Conservation (phyloP, 2,888 invertebrate genomes). For the Lysandra bellargus region DNA sequence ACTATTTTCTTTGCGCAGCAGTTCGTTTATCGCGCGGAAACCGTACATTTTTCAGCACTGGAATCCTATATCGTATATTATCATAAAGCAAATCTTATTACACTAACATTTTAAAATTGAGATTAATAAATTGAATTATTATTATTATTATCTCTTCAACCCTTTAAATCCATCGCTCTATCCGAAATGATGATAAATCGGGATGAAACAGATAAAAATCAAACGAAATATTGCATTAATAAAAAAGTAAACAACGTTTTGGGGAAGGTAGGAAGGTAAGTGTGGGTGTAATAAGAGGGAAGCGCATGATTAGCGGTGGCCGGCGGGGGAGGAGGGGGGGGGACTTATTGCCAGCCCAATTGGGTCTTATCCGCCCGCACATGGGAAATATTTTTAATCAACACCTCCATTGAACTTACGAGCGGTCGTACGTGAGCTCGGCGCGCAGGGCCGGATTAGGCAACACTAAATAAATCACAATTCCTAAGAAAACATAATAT, state of each 20-base stretch:
- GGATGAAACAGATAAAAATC: conserved; percentile 6
- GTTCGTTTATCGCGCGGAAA: too few relatives aligned
- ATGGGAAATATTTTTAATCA: conserved; percentile 82
- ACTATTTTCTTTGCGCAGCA: too few relatives aligned
- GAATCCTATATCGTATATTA: background rate
- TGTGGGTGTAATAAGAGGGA: conserved; percentile 51
- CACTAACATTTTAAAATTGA: background rate
- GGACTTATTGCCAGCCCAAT: conserved; percentile 79
- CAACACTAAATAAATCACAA: conserved; percentile 39
- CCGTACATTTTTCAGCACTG: background rate
- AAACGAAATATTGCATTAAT: conserved; percentile 30
- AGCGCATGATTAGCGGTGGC: conserved; percentile 72
- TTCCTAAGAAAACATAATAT: background rate
- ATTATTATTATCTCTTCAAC: background rate
- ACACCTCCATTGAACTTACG: conserved; percentile 82
- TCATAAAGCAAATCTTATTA: too few relatives aligned
- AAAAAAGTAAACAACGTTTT: conserved; percentile 33
- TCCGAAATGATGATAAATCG: background rate
- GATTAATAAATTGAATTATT: too few relatives aligned
- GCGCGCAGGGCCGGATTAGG: conserved; percentile 60
- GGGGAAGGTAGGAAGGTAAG: conserved; percentile 35
- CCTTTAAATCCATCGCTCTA: background rate
- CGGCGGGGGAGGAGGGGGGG: conserved; percentile 55
- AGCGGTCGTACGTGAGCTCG: conserved; percentile 79
- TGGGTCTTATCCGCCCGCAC: conserved; percentile 81